Conservation (phyloP, 2,888 invertebrate genomes). For the Podabrus alpinus region DNA sequence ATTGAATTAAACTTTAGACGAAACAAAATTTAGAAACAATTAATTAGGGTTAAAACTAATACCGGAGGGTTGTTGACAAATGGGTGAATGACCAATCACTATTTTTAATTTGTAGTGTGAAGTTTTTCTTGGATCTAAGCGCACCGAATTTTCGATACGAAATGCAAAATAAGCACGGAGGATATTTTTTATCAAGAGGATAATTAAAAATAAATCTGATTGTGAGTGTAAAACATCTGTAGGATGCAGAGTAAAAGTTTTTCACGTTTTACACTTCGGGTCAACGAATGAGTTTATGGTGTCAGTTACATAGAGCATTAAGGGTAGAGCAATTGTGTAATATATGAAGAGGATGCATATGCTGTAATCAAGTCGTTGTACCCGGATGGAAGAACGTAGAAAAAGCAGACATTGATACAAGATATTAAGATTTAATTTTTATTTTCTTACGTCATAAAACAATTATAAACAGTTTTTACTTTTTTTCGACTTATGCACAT, state of each 20-base stretch:
- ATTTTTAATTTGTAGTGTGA: neutral
- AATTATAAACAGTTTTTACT: conserved; percentile 13
- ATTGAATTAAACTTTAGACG: neutral
- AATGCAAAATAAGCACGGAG: neutral
- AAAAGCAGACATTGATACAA: conserved; percentile 23
- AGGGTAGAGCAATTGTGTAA: conserved; percentile 20
- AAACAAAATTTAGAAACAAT: neutral
- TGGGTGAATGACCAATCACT: neutral
- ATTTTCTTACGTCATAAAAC: conserved; percentile 27
- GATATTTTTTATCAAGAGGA: conserved; percentile 19
- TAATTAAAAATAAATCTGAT: conserved; percentile 41
- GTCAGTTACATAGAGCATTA: conserved; percentile 25
- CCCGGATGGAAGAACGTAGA: conserved; percentile 32
- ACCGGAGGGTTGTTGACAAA: neutral
- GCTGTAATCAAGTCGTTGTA: conserved; percentile 37
- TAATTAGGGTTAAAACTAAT: neutral
- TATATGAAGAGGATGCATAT: conserved; percentile 28
- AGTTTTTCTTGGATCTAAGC: neutral
- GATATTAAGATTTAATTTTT: conserved; percentile 27
- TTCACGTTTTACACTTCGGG: conserved; percentile 30
- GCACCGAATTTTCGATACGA: neutral
- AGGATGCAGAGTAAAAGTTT: conserved; percentile 25
- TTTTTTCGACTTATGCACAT: conserved; percentile 5
- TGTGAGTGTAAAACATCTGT: conserved; percentile 37
- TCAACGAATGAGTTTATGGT: conserved; percentile 26